A percentile compares a stretch with the other conserved stretches of the same genome.
These are phyloP conservation scores for Cantharis lateralis DNA, from an alignment of 2,888 invertebrate species.

Conservation along the genomic window DNA sequence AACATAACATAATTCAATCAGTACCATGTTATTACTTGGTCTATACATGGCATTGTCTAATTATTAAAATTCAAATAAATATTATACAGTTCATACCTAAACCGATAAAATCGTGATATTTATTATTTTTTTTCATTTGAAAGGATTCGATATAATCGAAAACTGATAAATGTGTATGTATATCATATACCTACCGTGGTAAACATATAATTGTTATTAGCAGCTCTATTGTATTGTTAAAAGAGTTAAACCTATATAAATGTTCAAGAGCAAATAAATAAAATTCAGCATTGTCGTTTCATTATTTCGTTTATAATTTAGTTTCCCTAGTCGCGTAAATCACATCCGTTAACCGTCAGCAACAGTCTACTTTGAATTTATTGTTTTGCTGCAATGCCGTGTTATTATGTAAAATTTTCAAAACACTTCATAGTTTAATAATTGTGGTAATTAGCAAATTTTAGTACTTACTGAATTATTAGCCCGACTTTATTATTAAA, in stretches of 20 bases:
- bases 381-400: conserved; percentile 36
- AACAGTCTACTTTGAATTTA: conserved; percentile 42
- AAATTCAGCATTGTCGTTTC: conserved; percentile 39
- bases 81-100: not conserved
- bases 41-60: not conserved
- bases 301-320: conserved; percentile 43
- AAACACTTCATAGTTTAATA: conserved; percentile 10
- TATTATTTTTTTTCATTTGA: not conserved
- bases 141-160: not conserved
- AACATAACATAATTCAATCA: not conserved
- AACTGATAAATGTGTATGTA: not conserved
- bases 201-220: conserved; percentile 27
- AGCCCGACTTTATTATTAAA: not conserved
- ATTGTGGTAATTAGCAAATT: not conserved
- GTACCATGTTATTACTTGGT: not conserved
- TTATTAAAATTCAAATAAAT: not conserved
- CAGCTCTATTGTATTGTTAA: conserved; percentile 20
- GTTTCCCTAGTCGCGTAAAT: conserved; percentile 39
- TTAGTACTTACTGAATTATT: not conserved
- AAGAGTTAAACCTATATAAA: conserved; percentile 25
- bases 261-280: conserved; percentile 33
- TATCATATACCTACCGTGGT: conserved; percentile 22
- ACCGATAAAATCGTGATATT: not conserved
- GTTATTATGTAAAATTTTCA: conserved; percentile 30
- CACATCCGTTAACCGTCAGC: conserved; percentile 39